Conservation (phyloP, 2,888 invertebrate species). For the Philhelius pedissequus region DNA sequence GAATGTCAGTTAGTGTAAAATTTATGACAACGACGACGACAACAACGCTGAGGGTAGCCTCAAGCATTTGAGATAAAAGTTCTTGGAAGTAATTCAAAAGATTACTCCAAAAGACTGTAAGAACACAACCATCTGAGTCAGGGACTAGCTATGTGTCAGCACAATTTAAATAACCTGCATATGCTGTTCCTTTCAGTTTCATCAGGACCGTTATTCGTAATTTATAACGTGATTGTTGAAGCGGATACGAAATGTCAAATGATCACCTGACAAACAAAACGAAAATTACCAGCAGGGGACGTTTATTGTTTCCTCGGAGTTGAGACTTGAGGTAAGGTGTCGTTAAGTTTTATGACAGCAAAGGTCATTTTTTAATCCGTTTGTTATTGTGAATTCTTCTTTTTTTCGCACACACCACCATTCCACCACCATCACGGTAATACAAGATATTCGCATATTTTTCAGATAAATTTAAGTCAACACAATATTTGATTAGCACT, state of each 20-base stretch:
- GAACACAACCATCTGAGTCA: slow-evolving; percentile 1
- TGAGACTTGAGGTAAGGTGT: slow-evolving; percentile 18
- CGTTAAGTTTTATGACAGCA: slow-evolving; percentile 24
- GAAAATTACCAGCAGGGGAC: slow-evolving; percentile 1
- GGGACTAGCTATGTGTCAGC: slow-evolving; percentile 2
- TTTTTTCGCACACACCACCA: slow-evolving; percentile 2
- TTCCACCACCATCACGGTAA: too few species aligned
- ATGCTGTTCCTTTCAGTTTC: not conserved
- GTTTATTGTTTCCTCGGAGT: slow-evolving; percentile 9
- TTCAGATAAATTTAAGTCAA: slow-evolving; percentile 17
- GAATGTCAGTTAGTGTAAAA: slow-evolving; percentile 5
- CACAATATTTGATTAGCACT: slow-evolving; percentile 7
- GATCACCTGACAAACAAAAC: slow-evolving; percentile 4
- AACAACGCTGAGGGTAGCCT: not conserved
- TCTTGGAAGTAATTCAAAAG: slow-evolving; percentile 5
- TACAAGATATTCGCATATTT: not conserved
- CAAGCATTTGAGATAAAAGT: not conserved
- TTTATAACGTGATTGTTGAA: slow-evolving; percentile 44
- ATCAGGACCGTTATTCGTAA: slow-evolving; percentile 34
- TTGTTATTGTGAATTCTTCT: not conserved
- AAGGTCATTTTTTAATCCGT: slow-evolving; percentile 41
- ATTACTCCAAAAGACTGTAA: not conserved
- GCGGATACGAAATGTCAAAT: slow-evolving; percentile 52
- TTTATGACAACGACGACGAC: not conserved
- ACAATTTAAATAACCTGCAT: slow-evolving; percentile 14